Percentiles rank a stretch among this genome's conserved stretches.
Evolutionary conservation across 2,113 vertebrate species (phyloP).

Genomic region (Indri indri): DNA sequence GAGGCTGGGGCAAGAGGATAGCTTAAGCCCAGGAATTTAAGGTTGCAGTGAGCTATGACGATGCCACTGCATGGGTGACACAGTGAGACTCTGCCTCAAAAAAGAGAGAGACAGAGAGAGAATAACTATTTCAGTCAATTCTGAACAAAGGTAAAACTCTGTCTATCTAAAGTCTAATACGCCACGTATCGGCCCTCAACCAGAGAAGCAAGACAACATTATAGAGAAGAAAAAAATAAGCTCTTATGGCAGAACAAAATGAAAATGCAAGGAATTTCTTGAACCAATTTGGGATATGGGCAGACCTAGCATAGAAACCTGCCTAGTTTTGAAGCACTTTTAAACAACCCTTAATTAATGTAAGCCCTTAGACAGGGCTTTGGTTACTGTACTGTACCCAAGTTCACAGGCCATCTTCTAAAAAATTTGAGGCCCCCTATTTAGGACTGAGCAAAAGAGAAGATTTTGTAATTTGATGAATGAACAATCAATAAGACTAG

Average conservation of each 20-base stretch:
- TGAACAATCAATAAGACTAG: neutral
- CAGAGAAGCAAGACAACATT: neutral
- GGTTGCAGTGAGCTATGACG: too few species aligned
- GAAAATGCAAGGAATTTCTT: neutral
- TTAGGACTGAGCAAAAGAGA: neutral
- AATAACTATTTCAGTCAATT: too few species aligned
- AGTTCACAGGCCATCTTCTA: neutral
- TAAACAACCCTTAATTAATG: neutral
- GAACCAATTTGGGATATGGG: neutral
- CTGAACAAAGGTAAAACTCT: neutral
- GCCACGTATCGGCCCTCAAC: neutral
- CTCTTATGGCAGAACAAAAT: neutral
- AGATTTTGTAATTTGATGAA: neutral
- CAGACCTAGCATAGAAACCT: neutral
- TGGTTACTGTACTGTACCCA: neutral
- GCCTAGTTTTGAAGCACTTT: neutral
- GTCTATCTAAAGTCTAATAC: neutral
- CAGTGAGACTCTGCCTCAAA: too few species aligned
- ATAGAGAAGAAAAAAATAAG: neutral
- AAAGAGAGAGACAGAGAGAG: too few species aligned
- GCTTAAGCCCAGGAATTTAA: too few species aligned
- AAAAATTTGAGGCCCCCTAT: neutral
- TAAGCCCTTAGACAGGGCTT: neutral
- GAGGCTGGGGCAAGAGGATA: too few species aligned
- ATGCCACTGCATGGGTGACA: too few species aligned